Evolutionary conservation across 2,113 vertebrate species (phyloP).

Genomic region (Engystomops pustulosus): DNA sequence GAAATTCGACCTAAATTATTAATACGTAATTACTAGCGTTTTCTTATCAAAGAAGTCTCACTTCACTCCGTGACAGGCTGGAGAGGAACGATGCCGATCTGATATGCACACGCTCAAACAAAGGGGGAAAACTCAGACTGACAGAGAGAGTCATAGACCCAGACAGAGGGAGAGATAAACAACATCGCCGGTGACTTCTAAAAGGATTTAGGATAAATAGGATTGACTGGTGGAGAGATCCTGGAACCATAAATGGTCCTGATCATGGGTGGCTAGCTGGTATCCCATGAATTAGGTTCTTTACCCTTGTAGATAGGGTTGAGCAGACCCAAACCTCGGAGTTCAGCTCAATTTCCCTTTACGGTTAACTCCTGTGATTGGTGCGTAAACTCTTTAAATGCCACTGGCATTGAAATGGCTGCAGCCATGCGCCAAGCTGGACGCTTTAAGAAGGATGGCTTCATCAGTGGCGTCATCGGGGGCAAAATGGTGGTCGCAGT

Average conservation of each 20-base stretch:
- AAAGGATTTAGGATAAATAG: background rate
- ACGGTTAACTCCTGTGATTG: too few species aligned
- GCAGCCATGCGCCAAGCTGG: too few species aligned
- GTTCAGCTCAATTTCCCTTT: too few species aligned
- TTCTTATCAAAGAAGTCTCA: constrained; percentile 39
- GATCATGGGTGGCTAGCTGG: too few species aligned
- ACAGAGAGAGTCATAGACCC: background rate
- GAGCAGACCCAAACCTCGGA: too few species aligned
- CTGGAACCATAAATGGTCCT: background rate
- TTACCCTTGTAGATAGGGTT: background rate
- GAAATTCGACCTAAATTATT: constrained; percentile 35
- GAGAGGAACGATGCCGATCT: background rate
- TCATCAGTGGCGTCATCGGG: too few species aligned
- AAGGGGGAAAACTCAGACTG: background rate
- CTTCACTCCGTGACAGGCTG: constrained; percentile 26
- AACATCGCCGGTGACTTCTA: background rate
- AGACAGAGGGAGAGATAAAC: background rate
- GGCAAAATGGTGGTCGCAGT: too few species aligned
- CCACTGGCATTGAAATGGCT: too few species aligned
- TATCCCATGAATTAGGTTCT: background rate
- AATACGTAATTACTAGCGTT: constrained; percentile 34
- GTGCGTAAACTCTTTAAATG: too few species aligned
- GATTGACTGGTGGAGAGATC: background rate
- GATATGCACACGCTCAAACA: background rate
- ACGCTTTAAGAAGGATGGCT: too few species aligned